Percentiles rank a stretch among this genome's conserved stretches.
Evolutionary conservation across 1,140 invertebrate species (phyloP).

Genomic region (Papilio helenus): DNA sequence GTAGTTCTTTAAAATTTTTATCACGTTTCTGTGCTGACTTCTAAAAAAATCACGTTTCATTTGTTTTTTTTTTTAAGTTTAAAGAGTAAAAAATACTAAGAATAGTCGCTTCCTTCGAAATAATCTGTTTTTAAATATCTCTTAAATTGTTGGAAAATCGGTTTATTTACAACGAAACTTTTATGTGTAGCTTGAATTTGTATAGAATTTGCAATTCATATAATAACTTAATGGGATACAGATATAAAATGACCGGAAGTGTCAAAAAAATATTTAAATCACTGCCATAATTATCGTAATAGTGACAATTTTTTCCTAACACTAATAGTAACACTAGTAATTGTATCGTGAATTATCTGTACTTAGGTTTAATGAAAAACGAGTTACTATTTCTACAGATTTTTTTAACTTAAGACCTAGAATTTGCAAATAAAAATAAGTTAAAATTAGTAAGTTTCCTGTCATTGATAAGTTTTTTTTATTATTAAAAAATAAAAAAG

Average conservation of each 20-base stretch:
- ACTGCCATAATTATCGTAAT: neutral
- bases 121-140: neutral
- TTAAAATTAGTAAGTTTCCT: too few species aligned
- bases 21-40: neutral
- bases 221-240: neutral
- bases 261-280: neutral
- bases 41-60: neutral
- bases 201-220: neutral
- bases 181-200: neutral
- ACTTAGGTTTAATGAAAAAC: neutral
- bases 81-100: neutral
- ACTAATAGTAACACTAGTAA: neutral
- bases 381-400: neutral
- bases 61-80: neutral
- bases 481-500: too few species aligned
- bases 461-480: too few species aligned
- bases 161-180: neutral
- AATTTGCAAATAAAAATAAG: too few species aligned
- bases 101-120: neutral
- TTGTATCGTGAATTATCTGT: neutral
- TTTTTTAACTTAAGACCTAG: too few species aligned
- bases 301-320: neutral
- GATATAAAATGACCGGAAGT: neutral
- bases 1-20: neutral
- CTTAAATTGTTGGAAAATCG: neutral